A percentile compares a stretch with the other conserved stretches of the same genome.
Conservation (phyloP, 2,888 invertebrate species). For the Patella pellucida region DNA sequence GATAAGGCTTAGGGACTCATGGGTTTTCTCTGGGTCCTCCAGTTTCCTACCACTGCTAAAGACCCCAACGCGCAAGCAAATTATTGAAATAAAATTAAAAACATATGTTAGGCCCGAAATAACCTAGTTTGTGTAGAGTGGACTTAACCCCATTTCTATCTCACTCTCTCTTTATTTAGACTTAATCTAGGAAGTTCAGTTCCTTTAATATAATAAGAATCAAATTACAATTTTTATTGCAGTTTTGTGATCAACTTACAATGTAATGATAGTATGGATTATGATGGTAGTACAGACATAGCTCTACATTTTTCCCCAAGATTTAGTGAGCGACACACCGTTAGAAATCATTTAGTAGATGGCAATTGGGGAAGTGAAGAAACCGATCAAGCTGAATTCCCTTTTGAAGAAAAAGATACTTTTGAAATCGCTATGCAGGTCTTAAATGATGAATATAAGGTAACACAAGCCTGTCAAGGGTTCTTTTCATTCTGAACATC, state of each 20-base stretch:
- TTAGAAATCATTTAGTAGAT: conserved; percentile 30
- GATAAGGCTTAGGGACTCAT: no score
- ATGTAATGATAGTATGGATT: conserved; percentile 32
- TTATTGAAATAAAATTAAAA: no score
- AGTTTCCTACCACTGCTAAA: no score
- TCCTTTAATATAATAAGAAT: not conserved
- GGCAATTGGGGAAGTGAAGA: conserved; percentile 54
- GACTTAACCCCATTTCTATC: no score
- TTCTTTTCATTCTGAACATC: no score
- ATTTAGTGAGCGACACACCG: conserved; percentile 37
- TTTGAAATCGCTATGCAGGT: conserved; percentile 47
- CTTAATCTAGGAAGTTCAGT: not conserved
- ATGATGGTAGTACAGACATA: conserved; percentile 43
- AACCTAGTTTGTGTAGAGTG: no score
- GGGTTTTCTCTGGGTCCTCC: no score
- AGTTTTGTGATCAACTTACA: conserved; percentile 52
- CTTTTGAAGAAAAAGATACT: conserved; percentile 47
- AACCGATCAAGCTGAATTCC: conserved; percentile 46
- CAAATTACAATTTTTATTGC: conserved; percentile 9
- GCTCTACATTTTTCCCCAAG: conserved; percentile 54
- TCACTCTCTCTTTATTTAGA: no score
- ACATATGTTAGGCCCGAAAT: no score
- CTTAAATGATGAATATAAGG: conserved; percentile 41
- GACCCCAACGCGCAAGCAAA: no score
- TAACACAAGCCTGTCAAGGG: conserved; percentile 15